Percentiles rank a stretch among this genome's conserved stretches.
These are phyloP conservation scores for Scortum barcoo DNA, from an alignment of 2,113 vertebrate genomes.

Conservation along the genomic window DNA sequence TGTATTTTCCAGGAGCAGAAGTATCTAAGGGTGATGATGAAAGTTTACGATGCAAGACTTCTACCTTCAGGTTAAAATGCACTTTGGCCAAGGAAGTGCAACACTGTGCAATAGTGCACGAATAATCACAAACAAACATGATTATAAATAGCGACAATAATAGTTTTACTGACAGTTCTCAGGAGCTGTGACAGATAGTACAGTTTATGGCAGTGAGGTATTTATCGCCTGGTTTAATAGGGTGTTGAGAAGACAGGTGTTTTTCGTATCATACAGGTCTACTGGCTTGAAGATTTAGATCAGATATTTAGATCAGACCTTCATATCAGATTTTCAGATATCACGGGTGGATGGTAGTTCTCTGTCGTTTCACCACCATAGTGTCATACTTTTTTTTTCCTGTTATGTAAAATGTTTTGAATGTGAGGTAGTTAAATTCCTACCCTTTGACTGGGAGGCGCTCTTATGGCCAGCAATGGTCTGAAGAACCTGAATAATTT, in stretches of 20 bases:
- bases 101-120: not conserved
- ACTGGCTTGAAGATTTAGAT: not conserved
- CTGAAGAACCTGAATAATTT: not conserved
- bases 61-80: not conserved
- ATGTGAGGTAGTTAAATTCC: not conserved
- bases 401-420: not conserved
- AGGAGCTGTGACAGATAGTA: not conserved
- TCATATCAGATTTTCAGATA: constrained; percentile 33
- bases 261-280: not conserved
- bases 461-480: not conserved
- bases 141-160: constrained; percentile 13
- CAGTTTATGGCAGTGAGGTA: not conserved
- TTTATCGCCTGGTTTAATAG: not conserved
- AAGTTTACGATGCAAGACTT: not conserved
- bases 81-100: not conserved
- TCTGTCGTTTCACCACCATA: not conserved
- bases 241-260: not conserved
- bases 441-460: not conserved
- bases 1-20: no score
- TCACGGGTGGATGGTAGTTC: constrained; percentile 7
- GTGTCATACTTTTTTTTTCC: not conserved
- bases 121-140: not conserved
- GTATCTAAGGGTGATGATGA: no score
- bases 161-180: not conserved
- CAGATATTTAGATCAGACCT: constrained; percentile 1